A percentile compares a stretch with the other conserved stretches of the same genome.
Conservation (phyloP, 2,888 invertebrate species). For the Tenthredo mesomela region DNA sequence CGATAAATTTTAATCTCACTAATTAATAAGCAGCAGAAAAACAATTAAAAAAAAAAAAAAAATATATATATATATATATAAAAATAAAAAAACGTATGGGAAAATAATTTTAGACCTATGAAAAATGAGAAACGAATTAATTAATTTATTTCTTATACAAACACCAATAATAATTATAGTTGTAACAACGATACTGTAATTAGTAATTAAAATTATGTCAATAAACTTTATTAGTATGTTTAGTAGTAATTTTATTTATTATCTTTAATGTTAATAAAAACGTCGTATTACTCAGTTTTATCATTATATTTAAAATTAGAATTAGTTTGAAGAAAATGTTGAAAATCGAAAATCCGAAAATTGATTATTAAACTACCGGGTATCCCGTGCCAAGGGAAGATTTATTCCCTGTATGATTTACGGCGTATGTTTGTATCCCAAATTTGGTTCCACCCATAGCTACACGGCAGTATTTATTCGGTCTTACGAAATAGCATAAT, state of each 20-base stretch:
- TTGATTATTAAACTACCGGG: neutral
- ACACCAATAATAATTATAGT: neutral
- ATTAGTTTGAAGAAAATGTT: neutral
- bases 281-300: neutral
- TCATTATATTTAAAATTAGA: too few species aligned
- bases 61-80: too few species aligned
- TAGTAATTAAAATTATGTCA: neutral
- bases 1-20: too few species aligned
- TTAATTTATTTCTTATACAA: neutral
- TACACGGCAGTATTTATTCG: conserved; percentile 77
- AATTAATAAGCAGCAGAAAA: too few species aligned
- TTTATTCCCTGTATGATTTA: neutral
- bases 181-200: neutral
- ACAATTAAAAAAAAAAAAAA: neutral
- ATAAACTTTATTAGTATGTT: neutral
- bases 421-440: conserved; percentile 75
- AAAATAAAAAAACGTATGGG: neutral
- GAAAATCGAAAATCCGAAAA: neutral
- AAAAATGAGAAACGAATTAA: neutral
- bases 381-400: conserved; percentile 6
- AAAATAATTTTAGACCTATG: neutral
- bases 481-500: conserved; percentile 79
- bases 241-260: neutral
- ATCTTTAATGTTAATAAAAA: neutral
- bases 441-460: conserved; percentile 74